Evolutionary conservation across 2,888 invertebrate species (phyloP).

Genomic region (Eumacrocentrus americanus): DNA sequence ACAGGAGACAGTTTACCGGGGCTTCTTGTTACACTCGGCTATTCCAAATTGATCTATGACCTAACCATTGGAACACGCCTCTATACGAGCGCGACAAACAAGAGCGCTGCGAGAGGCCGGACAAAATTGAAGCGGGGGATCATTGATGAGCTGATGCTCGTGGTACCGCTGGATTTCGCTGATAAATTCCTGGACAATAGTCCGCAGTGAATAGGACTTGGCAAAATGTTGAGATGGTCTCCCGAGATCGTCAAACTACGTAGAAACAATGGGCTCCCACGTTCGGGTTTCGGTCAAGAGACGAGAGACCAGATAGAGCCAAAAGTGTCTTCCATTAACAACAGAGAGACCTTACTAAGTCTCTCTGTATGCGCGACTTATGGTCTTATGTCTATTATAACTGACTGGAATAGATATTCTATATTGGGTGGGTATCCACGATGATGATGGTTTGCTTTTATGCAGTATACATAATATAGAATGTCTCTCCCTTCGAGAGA

Average conservation of each 20-base stretch:
- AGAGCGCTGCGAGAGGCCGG: background rate
- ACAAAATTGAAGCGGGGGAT: constrained; percentile 1
- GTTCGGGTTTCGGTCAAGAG: constrained; percentile 2
- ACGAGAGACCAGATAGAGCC: background rate
- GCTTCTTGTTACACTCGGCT: constrained; percentile 29
- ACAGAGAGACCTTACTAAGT: no score
- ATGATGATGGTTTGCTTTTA: background rate
- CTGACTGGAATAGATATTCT: no score
- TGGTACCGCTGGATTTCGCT: constrained; percentile 5
- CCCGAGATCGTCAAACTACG: background rate
- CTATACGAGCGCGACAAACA: background rate
- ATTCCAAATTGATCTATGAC: constrained; percentile 28
- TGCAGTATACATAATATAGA: constrained; percentile 15
- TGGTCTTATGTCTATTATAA: no score
- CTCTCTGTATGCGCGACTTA: no score
- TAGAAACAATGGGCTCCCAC: background rate
- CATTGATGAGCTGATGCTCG: constrained; percentile 6
- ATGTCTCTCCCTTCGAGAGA: background rate
- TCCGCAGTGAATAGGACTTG: background rate
- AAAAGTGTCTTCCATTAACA: background rate
- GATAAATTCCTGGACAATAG: constrained; percentile 22
- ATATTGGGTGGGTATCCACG: background rate
- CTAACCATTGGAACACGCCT: constrained; percentile 4
- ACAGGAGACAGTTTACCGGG: constrained; percentile 36
- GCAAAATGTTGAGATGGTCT: constrained; percentile 10